phyloP scores from a whole-genome alignment of 1,140 invertebrate species.

The Drosophila subobscura region DNA sequence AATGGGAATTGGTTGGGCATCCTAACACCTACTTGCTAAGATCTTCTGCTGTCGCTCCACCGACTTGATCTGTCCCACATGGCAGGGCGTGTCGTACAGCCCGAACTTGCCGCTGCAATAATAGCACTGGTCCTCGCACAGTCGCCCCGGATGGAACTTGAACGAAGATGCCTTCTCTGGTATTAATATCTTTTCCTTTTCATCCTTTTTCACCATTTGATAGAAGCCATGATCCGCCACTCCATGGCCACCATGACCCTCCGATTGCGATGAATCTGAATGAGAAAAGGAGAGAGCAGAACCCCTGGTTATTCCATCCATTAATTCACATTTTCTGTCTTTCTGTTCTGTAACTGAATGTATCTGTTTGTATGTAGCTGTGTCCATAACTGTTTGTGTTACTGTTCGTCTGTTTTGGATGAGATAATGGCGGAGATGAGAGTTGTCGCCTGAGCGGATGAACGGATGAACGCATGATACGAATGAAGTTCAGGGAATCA shows the following conservation, averaged over 20 bases:
- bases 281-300: background rate
- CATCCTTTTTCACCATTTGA: conserved; percentile 85
- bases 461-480: too few relatives aligned
- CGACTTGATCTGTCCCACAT: conserved; percentile 92
- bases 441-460: too few relatives aligned
- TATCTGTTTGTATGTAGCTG: too few relatives aligned
- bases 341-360: too few relatives aligned
- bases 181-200: conserved; percentile 89
- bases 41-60: conserved; percentile 91
- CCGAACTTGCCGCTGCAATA: conserved; percentile 94
- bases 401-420: too few relatives aligned
- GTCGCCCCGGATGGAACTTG: conserved; percentile 90
- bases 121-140: conserved; percentile 92
- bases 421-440: too few relatives aligned
- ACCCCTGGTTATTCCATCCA: too few relatives aligned
- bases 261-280: conserved; percentile 77
- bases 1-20: background rate
- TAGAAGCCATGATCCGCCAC: conserved; percentile 59
- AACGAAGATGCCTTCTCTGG: conserved; percentile 94
- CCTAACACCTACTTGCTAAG: conserved; percentile 85
- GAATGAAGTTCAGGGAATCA: too few relatives aligned
- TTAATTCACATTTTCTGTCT: too few relatives aligned
- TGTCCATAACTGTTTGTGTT: too few relatives aligned
- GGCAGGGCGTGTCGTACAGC: conserved; percentile 92
- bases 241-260: conserved; percentile 60